Evolutionary conservation across 1,140 invertebrate genomes (phyloP).

Genomic region (Helicoverpa armigera): DNA sequence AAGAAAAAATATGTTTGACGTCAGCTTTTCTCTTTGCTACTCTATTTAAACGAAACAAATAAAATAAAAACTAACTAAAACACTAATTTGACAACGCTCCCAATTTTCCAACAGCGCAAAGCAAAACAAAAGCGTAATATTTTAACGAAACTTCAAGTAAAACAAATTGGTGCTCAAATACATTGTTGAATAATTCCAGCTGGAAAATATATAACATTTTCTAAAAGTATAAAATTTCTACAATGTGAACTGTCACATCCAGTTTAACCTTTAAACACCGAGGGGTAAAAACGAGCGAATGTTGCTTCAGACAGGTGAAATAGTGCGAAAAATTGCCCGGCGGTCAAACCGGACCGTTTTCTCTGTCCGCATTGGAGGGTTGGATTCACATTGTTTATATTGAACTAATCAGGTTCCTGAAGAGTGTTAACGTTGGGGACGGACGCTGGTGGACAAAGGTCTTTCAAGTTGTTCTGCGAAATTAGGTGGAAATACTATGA

Average conservation of each 20-base stretch:
- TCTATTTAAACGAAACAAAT: too few relatives aligned
- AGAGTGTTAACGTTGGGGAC: neutral
- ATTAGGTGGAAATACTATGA: neutral
- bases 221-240: conserved; percentile 24
- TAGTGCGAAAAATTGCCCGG: conserved; percentile 74
- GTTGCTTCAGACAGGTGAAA: conserved; percentile 73
- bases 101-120: neutral
- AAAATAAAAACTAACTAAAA: too few relatives aligned
- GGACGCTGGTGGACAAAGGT: conserved; percentile 5
- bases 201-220: neutral
- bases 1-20: too few relatives aligned
- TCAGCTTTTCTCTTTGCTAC: too few relatives aligned
- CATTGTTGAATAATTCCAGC: conserved; percentile 19
- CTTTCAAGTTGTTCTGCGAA: neutral
- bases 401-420: conserved; percentile 38
- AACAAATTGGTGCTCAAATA: conserved; percentile 5
- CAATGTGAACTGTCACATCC: conserved; percentile 48
- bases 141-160: neutral
- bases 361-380: conserved; percentile 37
- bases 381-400: conserved; percentile 46
- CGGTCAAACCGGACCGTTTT: conserved; percentile 62
- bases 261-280: conserved; percentile 43
- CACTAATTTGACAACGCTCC: neutral
- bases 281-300: conserved; percentile 53
- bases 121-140: neutral